These are phyloP conservation scores for Darevskia nairensis DNA, from an alignment of 2,797 vertebrate species.

Conservation along the genomic window DNA sequence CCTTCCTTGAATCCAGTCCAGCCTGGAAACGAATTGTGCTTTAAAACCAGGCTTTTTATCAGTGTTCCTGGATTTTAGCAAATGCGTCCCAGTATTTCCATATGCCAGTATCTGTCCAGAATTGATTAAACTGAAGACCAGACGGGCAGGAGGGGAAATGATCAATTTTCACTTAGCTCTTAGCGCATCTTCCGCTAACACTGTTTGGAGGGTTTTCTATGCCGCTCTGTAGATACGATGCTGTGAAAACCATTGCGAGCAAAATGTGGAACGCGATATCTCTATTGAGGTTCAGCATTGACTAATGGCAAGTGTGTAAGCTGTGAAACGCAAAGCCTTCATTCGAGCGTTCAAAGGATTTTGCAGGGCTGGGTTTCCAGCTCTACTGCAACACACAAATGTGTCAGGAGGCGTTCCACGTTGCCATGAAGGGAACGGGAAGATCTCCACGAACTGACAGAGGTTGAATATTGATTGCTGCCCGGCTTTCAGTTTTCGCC, in stretches of 20 bases:
- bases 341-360: conserved; percentile 42
- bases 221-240: conserved; percentile 15
- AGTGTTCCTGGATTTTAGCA: conserved; percentile 20
- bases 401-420: conserved; percentile 30
- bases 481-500: not conserved
- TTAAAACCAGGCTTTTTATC: conserved; percentile 44
- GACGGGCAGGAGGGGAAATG: conserved; percentile 19
- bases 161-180: conserved; percentile 61
- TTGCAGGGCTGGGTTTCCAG: conserved; percentile 55
- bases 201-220: conserved; percentile 57
- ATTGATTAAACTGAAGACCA: conserved; percentile 42
- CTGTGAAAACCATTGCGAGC: conserved; percentile 32
- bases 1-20: not conserved
- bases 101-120: conserved; percentile 38
- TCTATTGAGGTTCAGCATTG: conserved; percentile 40
- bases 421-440: not conserved
- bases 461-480: conserved; percentile 7
- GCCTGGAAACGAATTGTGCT: conserved; percentile 34
- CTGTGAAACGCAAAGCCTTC: conserved; percentile 22
- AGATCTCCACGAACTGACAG: not conserved
- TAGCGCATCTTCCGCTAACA: conserved; percentile 15
- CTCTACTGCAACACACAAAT: conserved; percentile 35
- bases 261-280: conserved; percentile 41
- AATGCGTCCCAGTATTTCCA: not conserved
- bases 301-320: conserved; percentile 40